Base-by-base conservation (phyloP, 2,888 invertebrate genomes). In the Omphaloscelis lunosa region DNA sequence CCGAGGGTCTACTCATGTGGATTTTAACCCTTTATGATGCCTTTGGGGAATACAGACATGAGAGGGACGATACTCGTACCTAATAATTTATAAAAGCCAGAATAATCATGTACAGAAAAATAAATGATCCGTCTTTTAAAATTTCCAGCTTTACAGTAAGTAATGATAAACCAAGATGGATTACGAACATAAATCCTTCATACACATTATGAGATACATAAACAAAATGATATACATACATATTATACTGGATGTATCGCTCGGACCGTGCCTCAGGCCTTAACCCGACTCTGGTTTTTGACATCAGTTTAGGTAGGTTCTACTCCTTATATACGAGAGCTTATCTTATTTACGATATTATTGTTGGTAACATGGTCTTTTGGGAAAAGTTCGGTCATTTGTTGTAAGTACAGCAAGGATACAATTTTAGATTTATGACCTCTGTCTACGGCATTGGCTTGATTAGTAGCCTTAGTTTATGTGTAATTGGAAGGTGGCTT, bases 341-440 rank as follows among this genome's bases (percentile, higher is more conserved):
- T 95, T 95, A 95, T 95, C 95, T 94, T 93, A 91, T 94, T 94
- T 93, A 92, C 90, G 92, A 93, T 93, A 93, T 90, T 90, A 93
- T 93, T 93, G 91, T 92, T 92, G 89, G 86, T 89, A 90, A 88
- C 88, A 87, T 89, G 90, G 91, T 90, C 92, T 92, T 92, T 88
- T 81, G 92, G 93, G 92, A 91, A 85, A 92, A 91, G 89, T 91
- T 92, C 82, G 89, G 82, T 86, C 89, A 87, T 91, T 90, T 88
- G 88, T 88, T 89, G 85, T 84, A 75, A 80, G 75, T 71, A 82
- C 70, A 65, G 69, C 61, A 79, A 59, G 63, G 63, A 77, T 77
- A 67, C 45, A 72, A 76, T 86, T 86, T 78, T 75, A 80, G 79
- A 87, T 84, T 84, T 80, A 84, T 75, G 76, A 70, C 62, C 51